Base-by-base conservation (phyloP, 2,113 vertebrate species). In the Onychostoma macrolepis region DNA sequence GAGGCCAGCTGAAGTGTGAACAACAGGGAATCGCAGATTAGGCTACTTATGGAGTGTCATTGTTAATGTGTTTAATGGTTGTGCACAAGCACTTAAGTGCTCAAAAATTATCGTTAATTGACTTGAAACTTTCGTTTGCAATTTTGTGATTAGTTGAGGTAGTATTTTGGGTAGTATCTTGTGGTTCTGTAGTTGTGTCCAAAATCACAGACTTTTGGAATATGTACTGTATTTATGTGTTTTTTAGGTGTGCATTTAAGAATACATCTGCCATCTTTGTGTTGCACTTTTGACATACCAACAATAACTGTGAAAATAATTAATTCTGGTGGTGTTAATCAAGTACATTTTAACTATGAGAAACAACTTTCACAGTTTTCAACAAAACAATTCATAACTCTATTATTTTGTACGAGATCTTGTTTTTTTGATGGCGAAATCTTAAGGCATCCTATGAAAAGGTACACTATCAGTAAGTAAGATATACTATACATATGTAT, bases 11-110 rank as follows among this genome's bases (percentile, higher is more conserved):
- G 38, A 61, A 67, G 75, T 74, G 30, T 80, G 78, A 50, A 67
- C 41, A 30, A 85, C 30, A 9, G 58, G 17, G 56, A 80, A 67
- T 83, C 88, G 87, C 84, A 43, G 71, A 91, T 87, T 79, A 21
- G 50, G 17, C 50, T 53, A 80, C 75, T 78, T 71, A 80, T 80
- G 85, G 79, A 77, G 67, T 83, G 86, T 91, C 86, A 89, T 84
- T 38, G 80, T 83, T 90, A 85, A 93, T 85, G 13, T 88, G 53
- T 38, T 58, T 56, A 56, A 56, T 80, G 45, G 8, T 7, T 53
- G 45, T 28, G 88, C 87, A 84, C 81, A 89, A 79, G 78, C 24
- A 48, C 69, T 76, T 81, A 89, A 79, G 78, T 43, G 36, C 69
- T 77, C 72, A 83, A 78, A 87, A 87, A 78, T 30, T 0, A 33